phyloP scores from a whole-genome alignment of 2,797 vertebrate species.

The Nannoperca australis region DNA sequence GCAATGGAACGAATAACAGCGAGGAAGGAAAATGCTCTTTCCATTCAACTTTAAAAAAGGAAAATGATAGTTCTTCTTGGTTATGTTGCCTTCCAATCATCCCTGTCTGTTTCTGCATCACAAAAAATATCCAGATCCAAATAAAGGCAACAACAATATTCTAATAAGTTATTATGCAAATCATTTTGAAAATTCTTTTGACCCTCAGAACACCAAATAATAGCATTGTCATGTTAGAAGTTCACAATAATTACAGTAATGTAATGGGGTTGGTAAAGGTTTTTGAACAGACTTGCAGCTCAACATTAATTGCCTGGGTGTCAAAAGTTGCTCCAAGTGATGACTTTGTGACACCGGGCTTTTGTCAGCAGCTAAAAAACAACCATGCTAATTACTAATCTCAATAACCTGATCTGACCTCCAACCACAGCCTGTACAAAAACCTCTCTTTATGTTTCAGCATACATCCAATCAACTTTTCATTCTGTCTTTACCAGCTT shows the following conservation, averaged over 20 bases:
- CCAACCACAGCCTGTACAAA: conserved; percentile 2
- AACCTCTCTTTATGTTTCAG: not conserved
- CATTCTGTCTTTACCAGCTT: not conserved
- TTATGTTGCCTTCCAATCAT: conserved; percentile 1
- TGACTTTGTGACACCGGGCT: conserved; percentile 20
- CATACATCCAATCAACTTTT: conserved; percentile 6
- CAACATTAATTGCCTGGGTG: conserved; percentile 38
- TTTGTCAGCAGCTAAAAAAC: conserved; percentile 14
- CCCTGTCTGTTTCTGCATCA: conserved; percentile 39
- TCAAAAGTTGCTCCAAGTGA: conserved; percentile 33
- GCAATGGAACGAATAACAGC: conserved; percentile 30
- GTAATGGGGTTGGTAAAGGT: conserved; percentile 18
- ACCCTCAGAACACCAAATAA: conserved; percentile 21
- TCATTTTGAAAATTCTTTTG: conserved; percentile 36
- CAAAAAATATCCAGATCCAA: conserved; percentile 44
- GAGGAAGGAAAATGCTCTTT: conserved; percentile 39
- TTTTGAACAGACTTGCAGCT: conserved; percentile 11
- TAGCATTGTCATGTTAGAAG: conserved; percentile 7
- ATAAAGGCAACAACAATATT: conserved; percentile 47
- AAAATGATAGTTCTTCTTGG: not conserved
- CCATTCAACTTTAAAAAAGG: conserved; percentile 33
- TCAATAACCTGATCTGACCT: conserved; percentile 24
- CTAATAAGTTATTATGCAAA: conserved; percentile 54
- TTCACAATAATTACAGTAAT: conserved; percentile 39
- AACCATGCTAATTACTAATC: conserved; percentile 7